Evolutionary conservation across 1,140 invertebrate species (phyloP), one percentile per base, ranked within the genome.

Genomic region (Pogonomyrmex californicus): DNA sequence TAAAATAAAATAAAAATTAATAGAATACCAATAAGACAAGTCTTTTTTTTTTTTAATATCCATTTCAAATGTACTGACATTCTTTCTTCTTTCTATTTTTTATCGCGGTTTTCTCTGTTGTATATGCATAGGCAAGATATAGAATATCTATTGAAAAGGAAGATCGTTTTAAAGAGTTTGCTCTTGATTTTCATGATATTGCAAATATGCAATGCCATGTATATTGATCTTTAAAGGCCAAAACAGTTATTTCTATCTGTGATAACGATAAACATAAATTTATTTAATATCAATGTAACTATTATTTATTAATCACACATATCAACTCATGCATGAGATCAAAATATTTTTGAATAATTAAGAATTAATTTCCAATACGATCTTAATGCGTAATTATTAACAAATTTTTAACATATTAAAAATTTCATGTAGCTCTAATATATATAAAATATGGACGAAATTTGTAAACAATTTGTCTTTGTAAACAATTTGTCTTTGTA

Each of bases 221-320:
- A 56, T 60, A 49, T 73, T 58, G 51, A 82, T 51, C 51, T 60
- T 73, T 82, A 82, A 82, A 82, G 66, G 79, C 51, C 23, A 58
- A 82, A 73, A 73, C 17, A 33, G n/a, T 44, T 81, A 58, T 71
- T 47, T 73, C 49, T 12, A 68, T 41, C 36, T 38, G 14, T 23
- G 62, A 1, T 54, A 47, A 68, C 33, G n/a, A 44, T 62, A 44
- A 33, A 14, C 30, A 38, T 47, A 58, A 33, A 82, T 58, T 44
- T 23, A 82, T 58, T 49, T 10, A 44, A 82, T 79, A 58, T 51
- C 10, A 44, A 30, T 33, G 1, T 0, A 12, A 14, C 14, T 38
- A 68, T 70, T 44, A 56, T 54, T 70, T 4, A 62, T 41, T 17
- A 30, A 54, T 75, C 58, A 6, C 30, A 5, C 17, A 23, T 56